Conservation (phyloP, 2,797 vertebrate genomes). For the Morus bassanus region DNA sequence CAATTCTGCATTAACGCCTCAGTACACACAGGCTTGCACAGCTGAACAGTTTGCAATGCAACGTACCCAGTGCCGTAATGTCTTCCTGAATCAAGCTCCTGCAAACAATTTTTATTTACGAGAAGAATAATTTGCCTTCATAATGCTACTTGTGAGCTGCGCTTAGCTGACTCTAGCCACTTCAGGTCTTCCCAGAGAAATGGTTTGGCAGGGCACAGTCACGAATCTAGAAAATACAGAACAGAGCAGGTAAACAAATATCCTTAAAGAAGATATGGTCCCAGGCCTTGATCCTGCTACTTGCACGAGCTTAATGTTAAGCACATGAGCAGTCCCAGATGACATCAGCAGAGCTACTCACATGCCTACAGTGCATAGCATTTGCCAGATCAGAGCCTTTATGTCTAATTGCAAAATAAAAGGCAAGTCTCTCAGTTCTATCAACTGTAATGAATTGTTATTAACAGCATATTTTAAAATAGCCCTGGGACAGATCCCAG, state of each 20-base stretch:
- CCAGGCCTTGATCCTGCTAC: not conserved
- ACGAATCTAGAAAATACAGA: not conserved
- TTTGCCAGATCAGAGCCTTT: constrained; percentile 28
- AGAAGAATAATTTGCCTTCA: not conserved
- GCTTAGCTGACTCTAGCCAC: not conserved
- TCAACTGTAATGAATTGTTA: constrained; percentile 41
- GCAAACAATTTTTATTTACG: not conserved
- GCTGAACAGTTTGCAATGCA: not conserved
- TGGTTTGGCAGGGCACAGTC: not conserved
- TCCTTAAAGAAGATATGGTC: not conserved
- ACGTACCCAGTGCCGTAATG: not conserved
- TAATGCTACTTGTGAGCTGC: not conserved
- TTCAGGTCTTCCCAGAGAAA: not conserved
- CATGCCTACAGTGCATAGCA: not conserved
- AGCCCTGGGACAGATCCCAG: constrained; percentile 17
- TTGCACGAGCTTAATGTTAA: not conserved
- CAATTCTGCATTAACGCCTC: constrained; percentile 55
- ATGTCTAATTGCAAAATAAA: constrained; percentile 49
- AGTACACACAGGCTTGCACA: constrained; percentile 22
- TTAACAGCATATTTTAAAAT: constrained; percentile 30
- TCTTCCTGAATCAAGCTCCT: not conserved
- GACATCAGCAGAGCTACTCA: not conserved
- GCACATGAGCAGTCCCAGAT: constrained; percentile 25
- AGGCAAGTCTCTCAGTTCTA: constrained; percentile 19
- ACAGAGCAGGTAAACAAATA: constrained; percentile 18